A percentile compares a stretch with the other conserved stretches of the same genome.
Evolutionary conservation across 1,140 invertebrate genomes (phyloP).

Genomic region (Diabrotica virgifera): DNA sequence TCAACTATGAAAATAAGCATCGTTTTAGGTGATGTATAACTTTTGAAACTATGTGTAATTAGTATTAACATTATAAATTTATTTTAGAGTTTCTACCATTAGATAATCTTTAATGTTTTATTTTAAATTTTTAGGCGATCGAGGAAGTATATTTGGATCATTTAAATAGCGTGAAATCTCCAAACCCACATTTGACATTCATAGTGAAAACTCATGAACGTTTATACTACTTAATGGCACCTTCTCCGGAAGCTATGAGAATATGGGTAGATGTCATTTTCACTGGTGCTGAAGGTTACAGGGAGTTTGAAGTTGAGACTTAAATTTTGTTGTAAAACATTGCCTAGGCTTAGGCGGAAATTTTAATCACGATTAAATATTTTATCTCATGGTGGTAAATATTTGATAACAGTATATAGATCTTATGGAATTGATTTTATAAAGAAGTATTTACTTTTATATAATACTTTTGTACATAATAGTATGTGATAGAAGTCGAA

Average conservation of each 20-base stretch:
- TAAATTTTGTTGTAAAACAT: constrained; percentile 26
- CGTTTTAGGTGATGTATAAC: no score
- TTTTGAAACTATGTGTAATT: no score
- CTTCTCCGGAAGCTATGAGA: constrained; percentile 88
- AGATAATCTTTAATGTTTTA: not conserved
- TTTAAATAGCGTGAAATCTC: constrained; percentile 86
- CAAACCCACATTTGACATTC: constrained; percentile 87
- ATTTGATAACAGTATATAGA: not conserved
- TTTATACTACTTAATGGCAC: constrained; percentile 88
- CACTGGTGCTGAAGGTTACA: constrained; percentile 84
- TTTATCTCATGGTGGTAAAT: not conserved
- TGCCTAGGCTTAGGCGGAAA: not conserved
- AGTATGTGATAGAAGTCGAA: not conserved
- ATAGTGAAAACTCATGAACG: constrained; percentile 93
- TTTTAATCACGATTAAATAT: not conserved
- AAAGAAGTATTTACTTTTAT: not conserved
- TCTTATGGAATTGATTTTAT: not conserved
- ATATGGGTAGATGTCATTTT: constrained; percentile 98
- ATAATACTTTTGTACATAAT: not conserved
- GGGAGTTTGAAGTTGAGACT: constrained; percentile 61
- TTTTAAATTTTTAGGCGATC: constrained; percentile 69
- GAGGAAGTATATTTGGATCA: constrained; percentile 97
- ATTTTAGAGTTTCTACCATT: not conserved
- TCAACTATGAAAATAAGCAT: no score
- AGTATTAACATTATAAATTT: no score